Evolutionary conservation across 2,888 invertebrate species (phyloP).

Genomic region (Fragum whitleyi): DNA sequence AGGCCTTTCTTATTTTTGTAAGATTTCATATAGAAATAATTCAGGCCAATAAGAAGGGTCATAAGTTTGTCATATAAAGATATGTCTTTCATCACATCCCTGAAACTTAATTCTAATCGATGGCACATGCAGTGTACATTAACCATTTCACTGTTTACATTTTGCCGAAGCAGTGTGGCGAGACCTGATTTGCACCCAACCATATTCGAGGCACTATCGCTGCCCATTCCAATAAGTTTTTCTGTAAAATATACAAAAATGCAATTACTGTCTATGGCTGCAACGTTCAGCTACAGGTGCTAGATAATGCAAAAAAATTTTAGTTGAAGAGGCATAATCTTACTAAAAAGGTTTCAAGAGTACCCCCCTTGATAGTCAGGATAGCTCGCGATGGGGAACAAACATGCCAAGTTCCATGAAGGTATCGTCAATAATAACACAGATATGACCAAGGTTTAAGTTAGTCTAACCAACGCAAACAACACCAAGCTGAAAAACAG

Average conservation of each 20-base stretch:
- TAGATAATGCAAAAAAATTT: too few species aligned
- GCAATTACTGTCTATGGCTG: neutral
- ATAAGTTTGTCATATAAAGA: constrained; percentile 53
- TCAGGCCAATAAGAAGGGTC: constrained; percentile 55
- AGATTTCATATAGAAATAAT: constrained; percentile 52
- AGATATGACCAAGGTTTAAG: too few species aligned
- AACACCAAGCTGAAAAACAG: too few species aligned
- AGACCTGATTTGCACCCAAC: constrained; percentile 31
- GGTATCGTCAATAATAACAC: too few species aligned
- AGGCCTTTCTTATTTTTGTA: constrained; percentile 50
- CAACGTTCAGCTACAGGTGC: neutral
- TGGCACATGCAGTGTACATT: constrained; percentile 55
- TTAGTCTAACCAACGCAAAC: too few species aligned
- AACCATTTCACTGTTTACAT: constrained; percentile 38
- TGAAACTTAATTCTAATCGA: constrained; percentile 48
- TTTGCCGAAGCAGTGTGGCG: constrained; percentile 24
- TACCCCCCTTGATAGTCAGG: neutral
- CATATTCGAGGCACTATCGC: constrained; percentile 63
- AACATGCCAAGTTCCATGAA: too few species aligned
- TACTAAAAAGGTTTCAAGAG: neutral
- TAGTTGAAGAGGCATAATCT: neutral
- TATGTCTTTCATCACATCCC: constrained; percentile 36
- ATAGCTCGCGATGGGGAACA: too few species aligned
- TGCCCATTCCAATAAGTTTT: constrained; percentile 46
- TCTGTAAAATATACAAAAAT: constrained; percentile 4